Evolutionary conservation across 2,113 vertebrate genomes (phyloP), one percentile per base, ranked within the genome.

Genomic region (Casuarius casuarius): DNA sequence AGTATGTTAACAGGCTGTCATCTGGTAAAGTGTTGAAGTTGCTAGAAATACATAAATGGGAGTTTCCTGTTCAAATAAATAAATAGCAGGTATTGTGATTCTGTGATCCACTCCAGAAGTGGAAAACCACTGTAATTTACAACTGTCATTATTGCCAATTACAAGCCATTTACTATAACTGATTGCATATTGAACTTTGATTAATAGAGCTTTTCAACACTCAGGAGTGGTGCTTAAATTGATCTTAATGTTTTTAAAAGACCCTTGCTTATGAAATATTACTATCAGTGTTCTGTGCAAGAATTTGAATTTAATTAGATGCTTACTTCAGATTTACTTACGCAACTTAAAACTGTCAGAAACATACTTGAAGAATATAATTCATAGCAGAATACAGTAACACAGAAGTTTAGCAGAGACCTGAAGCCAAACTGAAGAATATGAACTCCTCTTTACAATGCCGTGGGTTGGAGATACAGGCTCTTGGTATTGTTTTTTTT

Each of bases 361-460:
- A 59, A 26, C 0, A 0, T 21, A 8, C 25, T 35, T 7, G 1
- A 52, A 44, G 35, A 14, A 59, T 1, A 5, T 8, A 35, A 22
- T 51, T 52, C 21, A 33, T 35, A 44, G 61, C 61, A 35, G 44
- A 21, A 67, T 1, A 31, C 3, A 33, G 26, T 22, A 48, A 25
- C 74, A 15, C 25, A 16, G 29, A 44, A 26, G 38, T 44, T 59
- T 15, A 26, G 13, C 35, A 5, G 25, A 75, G 31, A 51, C 25
- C 44, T 28, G 52, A 75, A 61, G 78, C 20, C 62, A 19, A 38
- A 20, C 8, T 0, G 20, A 75, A 63, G 0, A 9, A 61, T 7
- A 26, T 12, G 18, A 26, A 44, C 13, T 16, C 25, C 54, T 59
- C 29, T 11, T 12, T 13, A n/a, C 22, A 18, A 12, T 3, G 42